These are phyloP conservation scores for Eulithis prunata DNA, from an alignment of 2,888 invertebrate species.

Conservation along the genomic window DNA sequence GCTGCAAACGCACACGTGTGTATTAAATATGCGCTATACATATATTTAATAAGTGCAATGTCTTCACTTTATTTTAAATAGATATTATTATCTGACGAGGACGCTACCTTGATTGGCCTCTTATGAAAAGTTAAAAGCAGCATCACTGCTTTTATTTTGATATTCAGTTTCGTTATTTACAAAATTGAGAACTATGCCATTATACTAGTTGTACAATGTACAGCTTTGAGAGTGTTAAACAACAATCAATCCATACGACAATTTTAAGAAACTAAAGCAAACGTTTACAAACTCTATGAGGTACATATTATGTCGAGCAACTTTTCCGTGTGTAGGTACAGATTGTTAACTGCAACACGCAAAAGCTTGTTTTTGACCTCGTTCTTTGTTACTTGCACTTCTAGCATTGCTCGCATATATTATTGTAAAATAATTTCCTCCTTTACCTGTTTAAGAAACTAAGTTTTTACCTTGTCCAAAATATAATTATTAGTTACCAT, in stretches of 20 bases:
- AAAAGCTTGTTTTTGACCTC: neutral
- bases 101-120: too few relatives aligned
- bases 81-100: too few relatives aligned
- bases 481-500: too few relatives aligned
- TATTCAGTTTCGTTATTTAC: neutral
- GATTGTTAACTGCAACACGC: neutral
- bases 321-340: neutral
- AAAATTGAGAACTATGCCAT: neutral
- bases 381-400: neutral
- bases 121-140: neutral
- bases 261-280: neutral
- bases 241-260: neutral
- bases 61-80: too few relatives aligned
- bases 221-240: neutral
- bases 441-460: too few relatives aligned
- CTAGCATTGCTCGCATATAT: neutral
- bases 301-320: neutral
- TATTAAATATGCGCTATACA: constrained; percentile 7
- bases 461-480: too few relatives aligned
- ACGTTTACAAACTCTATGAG: neutral
- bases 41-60: too few relatives aligned
- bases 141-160: neutral
- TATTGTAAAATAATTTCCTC: too few relatives aligned
- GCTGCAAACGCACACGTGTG: constrained; percentile 53
- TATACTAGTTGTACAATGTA: neutral